Evolutionary conservation across 2,888 invertebrate species (phyloP), one percentile per base, ranked within the genome.

Genomic region (Diplolepis rosae): DNA sequence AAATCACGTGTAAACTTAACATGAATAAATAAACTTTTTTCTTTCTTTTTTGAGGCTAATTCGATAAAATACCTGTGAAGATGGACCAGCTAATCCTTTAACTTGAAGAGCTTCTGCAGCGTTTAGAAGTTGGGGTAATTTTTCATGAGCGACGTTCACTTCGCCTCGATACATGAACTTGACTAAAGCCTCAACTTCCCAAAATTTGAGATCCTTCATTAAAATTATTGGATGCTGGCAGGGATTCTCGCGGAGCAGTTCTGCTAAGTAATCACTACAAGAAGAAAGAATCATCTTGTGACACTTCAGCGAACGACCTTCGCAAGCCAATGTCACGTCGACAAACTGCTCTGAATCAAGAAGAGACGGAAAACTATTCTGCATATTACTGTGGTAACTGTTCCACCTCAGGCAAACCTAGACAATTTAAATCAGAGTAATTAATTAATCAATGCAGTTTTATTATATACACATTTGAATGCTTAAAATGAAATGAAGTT

Each of bases 141-240:
- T 95, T 69, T 95, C 95, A 82, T 96, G 95, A 2, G 95, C 94
- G 0, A 96, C 95, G 84, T 95, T 95, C 35, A 96, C 96, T 87
- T 96, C 96, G 0, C 96, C 96, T 84, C 95, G 95, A 88, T 96
- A 96, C 96, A 96, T 96, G 85, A 96, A 96, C 89, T 95, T 95
- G 39, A 96, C 95, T 52, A 96, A 89, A 0, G 95, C 95, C 83
- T 96, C 95, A 89, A 96, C 94, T 83, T 96, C 95, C 90, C 94
- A 94, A 85, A 95, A 93, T 74, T 90, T 93, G 91, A 96, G 94
- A 83, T 96, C 96, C 82, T 94, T 93, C 91, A 96, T 95, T 73
- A 95, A 91, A 71, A 96, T 93, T 35, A 96, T 95, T 11, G 95
- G 95, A 88, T 96, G 95, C 82, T 95, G 94, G 89, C 95, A 95